Conservation (phyloP, 2,888 invertebrate species). For the Netelia melanura region DNA sequence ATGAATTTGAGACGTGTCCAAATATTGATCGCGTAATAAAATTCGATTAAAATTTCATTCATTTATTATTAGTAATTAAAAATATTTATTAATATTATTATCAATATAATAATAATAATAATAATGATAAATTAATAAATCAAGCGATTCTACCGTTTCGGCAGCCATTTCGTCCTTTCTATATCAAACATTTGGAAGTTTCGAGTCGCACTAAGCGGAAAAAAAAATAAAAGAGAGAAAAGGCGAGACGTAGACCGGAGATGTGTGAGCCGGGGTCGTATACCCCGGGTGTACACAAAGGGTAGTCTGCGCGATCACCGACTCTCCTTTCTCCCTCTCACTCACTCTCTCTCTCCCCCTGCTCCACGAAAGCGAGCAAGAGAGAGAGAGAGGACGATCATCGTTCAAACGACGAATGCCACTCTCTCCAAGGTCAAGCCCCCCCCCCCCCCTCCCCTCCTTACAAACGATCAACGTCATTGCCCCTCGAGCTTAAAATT, state of each 20-base stretch:
- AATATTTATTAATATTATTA: too few species aligned
- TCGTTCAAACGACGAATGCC: conserved; percentile 22
- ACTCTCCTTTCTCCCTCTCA: conserved; percentile 28
- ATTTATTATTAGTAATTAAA: too few species aligned
- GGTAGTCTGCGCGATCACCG: conserved; percentile 54
- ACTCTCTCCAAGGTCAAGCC: conserved; percentile 28
- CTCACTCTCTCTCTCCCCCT: too few species aligned
- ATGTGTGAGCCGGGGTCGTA: conserved; percentile 48
- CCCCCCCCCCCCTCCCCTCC: background rate
- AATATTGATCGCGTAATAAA: too few species aligned
- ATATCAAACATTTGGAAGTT: background rate
- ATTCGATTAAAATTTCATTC: too few species aligned
- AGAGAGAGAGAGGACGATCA: background rate
- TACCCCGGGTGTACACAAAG: conserved; percentile 58
- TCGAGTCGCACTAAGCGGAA: background rate
- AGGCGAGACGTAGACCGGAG: conserved; percentile 6
- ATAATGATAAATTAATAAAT: too few species aligned
- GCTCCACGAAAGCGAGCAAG: background rate
- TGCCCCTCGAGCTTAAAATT: background rate
- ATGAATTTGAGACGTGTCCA: too few species aligned
- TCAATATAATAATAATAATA: too few species aligned
- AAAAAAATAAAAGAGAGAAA: background rate
- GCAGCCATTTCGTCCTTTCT: conserved; percentile 30
- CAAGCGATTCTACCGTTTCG: too few species aligned
- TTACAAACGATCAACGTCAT: background rate